phyloP scores from a whole-genome alignment of 2,888 invertebrate species.

The Iphiclides podalirius region DNA sequence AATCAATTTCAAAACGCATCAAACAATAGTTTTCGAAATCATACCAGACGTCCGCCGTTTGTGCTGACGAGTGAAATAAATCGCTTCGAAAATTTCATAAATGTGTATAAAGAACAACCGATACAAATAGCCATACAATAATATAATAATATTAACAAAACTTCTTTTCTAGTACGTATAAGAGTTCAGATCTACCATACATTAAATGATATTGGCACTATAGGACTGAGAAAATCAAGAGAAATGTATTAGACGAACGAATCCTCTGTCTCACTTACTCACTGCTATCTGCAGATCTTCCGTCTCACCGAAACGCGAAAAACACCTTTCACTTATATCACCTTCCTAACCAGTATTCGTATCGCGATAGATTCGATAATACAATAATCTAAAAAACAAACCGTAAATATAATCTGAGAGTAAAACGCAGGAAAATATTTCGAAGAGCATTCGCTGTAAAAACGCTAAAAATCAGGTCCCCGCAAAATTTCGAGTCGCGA shows the following conservation, averaged over 20 bases:
- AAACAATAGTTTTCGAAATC: no score
- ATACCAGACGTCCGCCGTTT: no score
- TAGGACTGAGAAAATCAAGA: not conserved
- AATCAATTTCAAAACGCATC: no score
- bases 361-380: not conserved
- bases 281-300: not conserved
- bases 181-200: conserved; percentile 6
- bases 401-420: not conserved
- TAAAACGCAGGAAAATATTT: not conserved
- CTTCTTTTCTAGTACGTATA: conserved; percentile 12
- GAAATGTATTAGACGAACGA: not conserved
- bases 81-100: not conserved
- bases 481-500: conserved; percentile 12
- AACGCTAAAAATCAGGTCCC: conserved; percentile 20
- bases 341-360: no score
- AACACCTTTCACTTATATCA: no score
- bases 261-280: not conserved
- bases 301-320: no score
- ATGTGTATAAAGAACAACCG: not conserved
- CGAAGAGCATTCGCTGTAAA: not conserved
- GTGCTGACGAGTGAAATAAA: not conserved
- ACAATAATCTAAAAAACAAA: not conserved
- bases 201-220: conserved; percentile 8
- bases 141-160: conserved; percentile 1
- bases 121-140: not conserved